Base-by-base conservation (phyloP, 2,797 vertebrate species). In the Notolepis coatsorum region DNA sequence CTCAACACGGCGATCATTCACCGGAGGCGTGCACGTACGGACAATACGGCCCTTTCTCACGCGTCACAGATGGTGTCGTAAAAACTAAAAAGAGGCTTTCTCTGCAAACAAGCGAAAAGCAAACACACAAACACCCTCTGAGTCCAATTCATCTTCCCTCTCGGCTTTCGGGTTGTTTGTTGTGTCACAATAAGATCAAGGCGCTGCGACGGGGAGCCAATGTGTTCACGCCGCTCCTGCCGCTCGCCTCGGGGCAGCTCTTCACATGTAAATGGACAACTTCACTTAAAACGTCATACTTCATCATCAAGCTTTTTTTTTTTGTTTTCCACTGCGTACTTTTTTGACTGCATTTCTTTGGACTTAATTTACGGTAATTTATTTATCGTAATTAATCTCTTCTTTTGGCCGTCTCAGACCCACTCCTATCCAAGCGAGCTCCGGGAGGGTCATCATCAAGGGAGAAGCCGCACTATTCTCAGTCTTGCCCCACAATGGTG, bases 61-160 rank as follows among this genome's bases (percentile, higher is more conserved):
- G 69, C 58, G 65, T 80, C 79, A 88, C 90, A 91, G 88, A 91
- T 92, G 90, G 89, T 85, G 88, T 90, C 78, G 77, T 89, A 80
- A 87, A 88, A 88, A 78, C 67, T 79, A 65, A 68, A 61, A 66
- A 73, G 70, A 79, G 67, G 78, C 80, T 80, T 88, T 85, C 79
- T 88, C 72, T 79, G 75, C 90, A 92, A 93, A 93, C 90, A 91
- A n/a, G n/a, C 68, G 64, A 71, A 92, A 91, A 87, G 87, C 87
- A 92, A 93, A 93, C 90, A 93, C 84, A 89, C 89, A 91, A 92
- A 90, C 89, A 91, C 91, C 88, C 86, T 84, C 75, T 8, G 71
- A 88, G 81, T 87, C 84, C 77, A 72, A 92, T 92, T 84, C 89
- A 90, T 93, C 91, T 92, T 89, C 79, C 86, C 84, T 91, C 80